These are phyloP conservation scores for Mormyrus hasselquistii DNA, from an alignment of 2,797 vertebrate genomes.

Conservation along the genomic window DNA sequence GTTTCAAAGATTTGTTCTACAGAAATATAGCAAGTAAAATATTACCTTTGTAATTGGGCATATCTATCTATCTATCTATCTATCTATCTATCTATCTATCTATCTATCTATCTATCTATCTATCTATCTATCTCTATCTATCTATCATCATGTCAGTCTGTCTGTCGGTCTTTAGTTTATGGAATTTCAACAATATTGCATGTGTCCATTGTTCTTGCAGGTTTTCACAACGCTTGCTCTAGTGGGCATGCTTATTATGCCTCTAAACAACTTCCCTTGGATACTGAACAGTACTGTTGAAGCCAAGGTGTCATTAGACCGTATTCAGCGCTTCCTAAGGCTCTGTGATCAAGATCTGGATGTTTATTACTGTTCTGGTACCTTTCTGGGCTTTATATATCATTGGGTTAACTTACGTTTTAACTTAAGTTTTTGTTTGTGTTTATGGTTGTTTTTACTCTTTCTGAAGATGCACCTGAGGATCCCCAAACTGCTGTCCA, in stretches of 20 bases:
- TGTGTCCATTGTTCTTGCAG: conserved; percentile 49
- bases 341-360: conserved; percentile 73
- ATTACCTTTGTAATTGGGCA: not conserved
- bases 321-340: conserved; percentile 81
- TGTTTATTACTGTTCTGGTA: conserved; percentile 77
- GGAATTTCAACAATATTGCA: not conserved
- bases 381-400: not conserved
- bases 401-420: not conserved
- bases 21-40: not conserved
- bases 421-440: not conserved
- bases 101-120: no score
- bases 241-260: conserved; percentile 85
- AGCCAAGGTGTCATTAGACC: conserved; percentile 87
- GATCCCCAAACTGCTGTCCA: conserved; percentile 59
- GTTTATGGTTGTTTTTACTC: conserved; percentile 1
- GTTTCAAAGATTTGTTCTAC: not conserved
- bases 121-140: no score
- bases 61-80: no score
- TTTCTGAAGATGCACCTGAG: conserved; percentile 60
- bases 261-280: conserved; percentile 92
- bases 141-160: no score
- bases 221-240: conserved; percentile 91
- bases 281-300: conserved; percentile 85
- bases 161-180: not conserved
- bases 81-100: no score